phyloP scores from a whole-genome alignment of 2,797 vertebrate genomes.

The Epinephelus coioides region DNA sequence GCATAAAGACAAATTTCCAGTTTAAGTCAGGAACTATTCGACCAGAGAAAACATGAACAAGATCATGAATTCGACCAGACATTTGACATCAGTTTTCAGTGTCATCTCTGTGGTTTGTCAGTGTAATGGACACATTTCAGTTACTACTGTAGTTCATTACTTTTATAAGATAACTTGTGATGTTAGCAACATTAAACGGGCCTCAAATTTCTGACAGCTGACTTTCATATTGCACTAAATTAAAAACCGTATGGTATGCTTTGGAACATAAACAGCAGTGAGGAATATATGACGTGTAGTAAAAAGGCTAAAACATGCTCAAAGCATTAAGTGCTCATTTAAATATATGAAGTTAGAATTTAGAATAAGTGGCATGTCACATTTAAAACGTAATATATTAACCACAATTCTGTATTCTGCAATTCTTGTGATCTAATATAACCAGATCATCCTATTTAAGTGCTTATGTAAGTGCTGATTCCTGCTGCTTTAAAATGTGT shows the following conservation, averaged over 20 bases:
- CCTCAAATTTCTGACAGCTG: not conserved
- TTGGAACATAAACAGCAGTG: not conserved
- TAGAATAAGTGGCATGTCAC: not conserved
- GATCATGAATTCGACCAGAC: not conserved
- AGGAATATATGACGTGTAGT: not conserved
- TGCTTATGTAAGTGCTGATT: not conserved
- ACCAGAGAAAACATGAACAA: not conserved
- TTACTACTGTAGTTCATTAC: not conserved
- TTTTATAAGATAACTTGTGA: not conserved
- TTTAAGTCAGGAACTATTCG: not conserved
- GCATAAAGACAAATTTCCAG: too few relatives aligned
- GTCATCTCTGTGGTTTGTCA: too few relatives aligned
- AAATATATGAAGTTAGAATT: not conserved
- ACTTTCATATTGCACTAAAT: not conserved
- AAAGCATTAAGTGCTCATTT: not conserved
- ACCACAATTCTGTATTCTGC: not conserved
- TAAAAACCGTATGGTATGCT: not conserved
- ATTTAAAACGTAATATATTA: not conserved
- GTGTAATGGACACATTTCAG: too few relatives aligned
- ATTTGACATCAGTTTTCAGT: not conserved
- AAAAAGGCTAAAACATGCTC: not conserved
- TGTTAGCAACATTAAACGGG: too few relatives aligned
- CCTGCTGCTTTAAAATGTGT: constrained; percentile 17
- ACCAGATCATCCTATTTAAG: not conserved
- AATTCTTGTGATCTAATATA: too few relatives aligned